phyloP scores from a whole-genome alignment of 2,797 vertebrate genomes.

The Odontamblyopus lacepedii region DNA sequence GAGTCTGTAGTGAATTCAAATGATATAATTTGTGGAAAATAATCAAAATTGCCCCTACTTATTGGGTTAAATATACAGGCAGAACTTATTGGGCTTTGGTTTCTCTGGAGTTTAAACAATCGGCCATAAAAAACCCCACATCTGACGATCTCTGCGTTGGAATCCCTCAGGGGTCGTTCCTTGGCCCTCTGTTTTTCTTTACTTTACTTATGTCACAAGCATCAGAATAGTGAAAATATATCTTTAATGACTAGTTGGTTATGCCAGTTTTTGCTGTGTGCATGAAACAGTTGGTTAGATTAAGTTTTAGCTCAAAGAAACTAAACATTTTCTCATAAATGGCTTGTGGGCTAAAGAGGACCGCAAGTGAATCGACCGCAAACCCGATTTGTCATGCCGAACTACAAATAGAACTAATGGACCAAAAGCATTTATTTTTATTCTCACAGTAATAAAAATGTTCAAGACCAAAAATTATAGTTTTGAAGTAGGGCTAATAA shows the following conservation, averaged over 20 bases:
- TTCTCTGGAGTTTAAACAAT: no score
- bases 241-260: neutral
- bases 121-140: no score
- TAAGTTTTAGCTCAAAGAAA: neutral
- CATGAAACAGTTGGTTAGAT: neutral
- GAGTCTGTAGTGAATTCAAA: no score
- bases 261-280: no score
- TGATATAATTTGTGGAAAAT: no score
- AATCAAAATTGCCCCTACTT: no score
- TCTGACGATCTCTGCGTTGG: neutral
- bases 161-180: neutral
- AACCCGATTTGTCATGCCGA: neutral
- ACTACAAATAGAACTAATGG: neutral
- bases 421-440: neutral
- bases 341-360: neutral
- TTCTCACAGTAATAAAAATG: neutral
- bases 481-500: no score
- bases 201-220: neutral
- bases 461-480: no score
- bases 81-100: no score
- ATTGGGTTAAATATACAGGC: no score
- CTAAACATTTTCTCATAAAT: neutral
- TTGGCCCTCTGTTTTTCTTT: neutral
- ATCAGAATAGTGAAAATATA: neutral
- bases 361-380: neutral